Evolutionary conservation across 2,888 invertebrate species (phyloP), one percentile per base, ranked within the genome.

Genomic region (Drosophila mimetica): DNA sequence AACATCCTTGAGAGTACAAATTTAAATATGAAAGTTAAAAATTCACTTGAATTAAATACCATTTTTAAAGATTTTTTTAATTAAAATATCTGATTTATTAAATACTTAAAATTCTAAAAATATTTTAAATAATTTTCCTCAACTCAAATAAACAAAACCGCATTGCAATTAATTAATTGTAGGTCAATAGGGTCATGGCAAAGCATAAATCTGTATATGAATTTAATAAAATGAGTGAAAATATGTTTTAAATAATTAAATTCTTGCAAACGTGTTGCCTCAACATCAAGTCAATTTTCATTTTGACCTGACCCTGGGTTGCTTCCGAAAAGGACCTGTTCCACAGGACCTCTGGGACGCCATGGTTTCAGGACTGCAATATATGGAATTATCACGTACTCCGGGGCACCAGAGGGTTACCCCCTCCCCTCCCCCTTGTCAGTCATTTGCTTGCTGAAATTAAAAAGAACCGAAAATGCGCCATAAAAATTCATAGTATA

Each of bases 401-500:
- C 57, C 42, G 28, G 41, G 18, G 42, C 18, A 41, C 18, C 59
- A 32, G 13, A 11, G 41, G 30, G 28, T 22, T 18, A 9, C 41
- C 16, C 2, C 11, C 5, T 18, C 22, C 8, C 36, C n/a, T 1
- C 25, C 2, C 14, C 4, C 5, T 28, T 13, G n/a, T 6, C 34
- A 28, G 41, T 47, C 39, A 61, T 47, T 61, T 41, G 48, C 50
- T 44, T 14, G 18, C 13, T 44, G 46, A 51, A 67, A 39, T 63
- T 63, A 18, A 52, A 46, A 44, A 39, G n/a, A 42, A 47, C 11
- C 22, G 5, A 60, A 55, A 54, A 41, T 42, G 32, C 18, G 18
- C 48, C 48, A 66, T 66, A 55, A 55, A 69, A 53, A 70, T 59
- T 34, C 48, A 50, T 69, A 48, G 70, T 53, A 41, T 53, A 44